These are phyloP conservation scores for Carabus problematicus DNA, from an alignment of 2,888 invertebrate species.

Conservation along the genomic window DNA sequence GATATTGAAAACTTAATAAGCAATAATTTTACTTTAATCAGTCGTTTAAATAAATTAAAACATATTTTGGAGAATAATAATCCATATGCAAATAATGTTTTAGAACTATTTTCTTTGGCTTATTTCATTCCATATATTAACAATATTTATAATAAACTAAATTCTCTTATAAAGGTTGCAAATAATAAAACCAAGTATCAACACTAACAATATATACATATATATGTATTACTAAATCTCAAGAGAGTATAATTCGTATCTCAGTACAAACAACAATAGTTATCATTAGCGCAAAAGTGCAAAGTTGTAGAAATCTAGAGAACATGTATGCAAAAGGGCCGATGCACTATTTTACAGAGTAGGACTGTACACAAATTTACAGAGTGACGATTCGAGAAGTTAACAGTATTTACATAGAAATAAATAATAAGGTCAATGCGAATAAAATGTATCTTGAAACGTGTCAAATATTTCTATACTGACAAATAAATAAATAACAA, in stretches of 20 bases:
- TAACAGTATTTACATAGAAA: constrained; percentile 32
- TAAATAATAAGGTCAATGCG: constrained; percentile 10
- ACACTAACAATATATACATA: constrained; percentile 11
- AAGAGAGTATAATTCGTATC: neutral
- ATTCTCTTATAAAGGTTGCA: constrained; percentile 5
- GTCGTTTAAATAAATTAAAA: no score
- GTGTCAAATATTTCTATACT: constrained; percentile 18
- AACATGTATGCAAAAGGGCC: neutral
- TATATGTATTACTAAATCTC: neutral
- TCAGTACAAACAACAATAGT: neutral
- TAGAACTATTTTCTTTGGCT: no score
- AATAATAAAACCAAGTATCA: constrained; percentile 18
- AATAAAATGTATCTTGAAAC: constrained; percentile 10
- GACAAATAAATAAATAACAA: constrained; percentile 14
- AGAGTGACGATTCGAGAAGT: constrained; percentile 16
- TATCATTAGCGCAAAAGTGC: constrained; percentile 2
- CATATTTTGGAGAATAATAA: no score
- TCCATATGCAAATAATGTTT: no score
- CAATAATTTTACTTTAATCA: no score
- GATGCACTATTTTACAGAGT: neutral
- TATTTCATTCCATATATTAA: no score
- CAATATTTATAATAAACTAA: constrained; percentile 9
- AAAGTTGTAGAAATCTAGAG: neutral
- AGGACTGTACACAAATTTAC: constrained; percentile 37
- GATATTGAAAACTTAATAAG: no score